phyloP scores from a whole-genome alignment of 2,888 invertebrate species.

The Andricus quercusramuli region DNA sequence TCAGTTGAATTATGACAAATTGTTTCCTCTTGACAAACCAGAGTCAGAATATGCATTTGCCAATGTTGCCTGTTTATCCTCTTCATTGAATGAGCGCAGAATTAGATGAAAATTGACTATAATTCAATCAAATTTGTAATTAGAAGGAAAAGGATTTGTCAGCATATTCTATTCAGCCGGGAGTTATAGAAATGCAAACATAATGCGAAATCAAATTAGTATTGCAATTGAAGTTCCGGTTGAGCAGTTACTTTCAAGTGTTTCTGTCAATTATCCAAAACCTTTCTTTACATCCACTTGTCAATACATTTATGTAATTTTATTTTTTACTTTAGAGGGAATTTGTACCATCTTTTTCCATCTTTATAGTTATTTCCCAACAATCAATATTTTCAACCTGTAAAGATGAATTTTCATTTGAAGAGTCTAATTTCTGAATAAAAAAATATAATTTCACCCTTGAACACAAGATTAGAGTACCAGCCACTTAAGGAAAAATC shows the following conservation, averaged over 20 bases:
- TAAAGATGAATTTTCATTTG: too few species aligned
- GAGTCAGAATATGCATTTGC: not conserved
- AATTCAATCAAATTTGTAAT: conserved; percentile 70
- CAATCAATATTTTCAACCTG: too few species aligned
- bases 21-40: conserved; percentile 50
- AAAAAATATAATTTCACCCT: too few species aligned
- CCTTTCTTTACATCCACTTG: too few species aligned
- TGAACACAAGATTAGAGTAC: too few species aligned
- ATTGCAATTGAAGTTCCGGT: conserved; percentile 14
- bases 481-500: too few species aligned
- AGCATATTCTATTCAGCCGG: conserved; percentile 56
- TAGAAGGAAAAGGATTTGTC: conserved; percentile 58
- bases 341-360: too few species aligned
- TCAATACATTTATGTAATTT: not conserved
- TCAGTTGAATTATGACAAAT: conserved; percentile 70
- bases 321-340: not conserved
- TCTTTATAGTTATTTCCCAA: too few species aligned
- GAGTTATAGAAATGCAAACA: conserved; percentile 2
- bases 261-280: not conserved
- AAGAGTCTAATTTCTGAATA: too few species aligned
- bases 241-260: conserved; percentile 4
- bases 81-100: conserved; percentile 31
- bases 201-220: conserved; percentile 22
- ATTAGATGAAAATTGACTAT: conserved; percentile 71
- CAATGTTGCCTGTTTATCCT: conserved; percentile 4